A percentile compares a stretch with the other conserved stretches of the same genome.
Conservation (phyloP, 2,113 vertebrate genomes). For the Sinocyclocheilus anophthalmus region DNA sequence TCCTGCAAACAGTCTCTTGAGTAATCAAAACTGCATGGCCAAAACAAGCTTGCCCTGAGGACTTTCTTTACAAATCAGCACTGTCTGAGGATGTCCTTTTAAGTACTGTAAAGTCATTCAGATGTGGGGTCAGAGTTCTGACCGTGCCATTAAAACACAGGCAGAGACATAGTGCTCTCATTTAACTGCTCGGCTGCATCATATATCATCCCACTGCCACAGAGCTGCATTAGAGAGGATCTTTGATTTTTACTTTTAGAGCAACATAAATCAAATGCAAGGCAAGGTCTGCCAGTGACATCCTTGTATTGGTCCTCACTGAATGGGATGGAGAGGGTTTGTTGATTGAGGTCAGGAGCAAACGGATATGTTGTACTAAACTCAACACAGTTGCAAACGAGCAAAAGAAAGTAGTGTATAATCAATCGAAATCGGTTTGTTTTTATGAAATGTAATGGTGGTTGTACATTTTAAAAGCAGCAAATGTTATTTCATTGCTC, state of each 20-base stretch:
- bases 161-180: slow-evolving; percentile 47
- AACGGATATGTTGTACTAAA: slow-evolving; percentile 4
- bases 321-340: neutral
- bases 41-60: slow-evolving; percentile 32
- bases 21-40: slow-evolving; percentile 25
- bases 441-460: neutral
- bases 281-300: slow-evolving; percentile 26
- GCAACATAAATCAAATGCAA: slow-evolving; percentile 46
- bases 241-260: slow-evolving; percentile 53
- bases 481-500: neutral
- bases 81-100: slow-evolving; percentile 40
- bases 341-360: slow-evolving; percentile 13
- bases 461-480: neutral
- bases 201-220: slow-evolving; percentile 44
- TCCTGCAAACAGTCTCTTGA: slow-evolving; percentile 7
- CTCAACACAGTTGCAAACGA: slow-evolving; percentile 4
- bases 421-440: neutral
- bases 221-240: slow-evolving; percentile 39
- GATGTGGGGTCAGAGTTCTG: slow-evolving; percentile 36
- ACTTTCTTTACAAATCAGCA: slow-evolving; percentile 34
- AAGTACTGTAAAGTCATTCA: slow-evolving; percentile 39
- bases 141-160: slow-evolving; percentile 43
- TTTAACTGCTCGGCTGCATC: slow-evolving; percentile 44
- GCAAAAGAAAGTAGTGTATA: neutral
- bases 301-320: slow-evolving; percentile 29